Evolutionary conservation across 2,797 vertebrate species (phyloP).

Genomic region (Crenichthys baileyi): DNA sequence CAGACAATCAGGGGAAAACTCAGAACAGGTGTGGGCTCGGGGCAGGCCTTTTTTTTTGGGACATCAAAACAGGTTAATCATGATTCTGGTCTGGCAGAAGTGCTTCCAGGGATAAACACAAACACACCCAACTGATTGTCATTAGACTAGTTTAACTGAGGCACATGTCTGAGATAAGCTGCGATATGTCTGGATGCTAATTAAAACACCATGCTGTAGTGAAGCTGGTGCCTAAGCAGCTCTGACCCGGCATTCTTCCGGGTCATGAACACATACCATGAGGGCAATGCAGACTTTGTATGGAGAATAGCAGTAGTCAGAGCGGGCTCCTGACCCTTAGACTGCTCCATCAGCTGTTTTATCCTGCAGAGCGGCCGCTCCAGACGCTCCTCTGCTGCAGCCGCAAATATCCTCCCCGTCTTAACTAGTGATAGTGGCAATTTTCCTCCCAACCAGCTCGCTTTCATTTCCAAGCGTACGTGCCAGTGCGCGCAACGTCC

Average conservation of each 20-base stretch:
- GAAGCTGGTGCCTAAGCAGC: conserved; percentile 15
- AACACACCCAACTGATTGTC: conserved; percentile 4
- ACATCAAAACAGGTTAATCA: not conserved
- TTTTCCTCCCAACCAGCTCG: not conserved
- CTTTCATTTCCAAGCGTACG: not conserved
- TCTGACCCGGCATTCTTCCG: conserved; percentile 62
- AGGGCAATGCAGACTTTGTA: conserved; percentile 66
- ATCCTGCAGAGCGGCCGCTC: conserved; percentile 44
- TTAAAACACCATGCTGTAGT: conserved; percentile 37
- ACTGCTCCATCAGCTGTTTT: conserved; percentile 69
- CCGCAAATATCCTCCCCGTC: conserved; percentile 29
- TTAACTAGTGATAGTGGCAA: not conserved
- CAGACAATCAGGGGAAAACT: no score
- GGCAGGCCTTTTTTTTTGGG: not conserved
- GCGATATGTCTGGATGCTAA: conserved; percentile 36
- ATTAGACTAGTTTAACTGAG: not conserved
- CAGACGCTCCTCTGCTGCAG: not conserved
- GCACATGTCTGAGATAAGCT: conserved; percentile 8
- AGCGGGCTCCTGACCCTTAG: conserved; percentile 59
- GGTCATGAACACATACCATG: conserved; percentile 68
- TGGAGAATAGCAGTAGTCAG: conserved; percentile 50
- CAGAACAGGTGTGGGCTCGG: no score
- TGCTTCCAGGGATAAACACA: not conserved
- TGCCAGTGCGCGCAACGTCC: not conserved
- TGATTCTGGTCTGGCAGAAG: not conserved